Percentiles rank a stretch among this genome's conserved stretches.
Conservation (phyloP, 2,888 invertebrate species). For the Camponotus fellah region DNA sequence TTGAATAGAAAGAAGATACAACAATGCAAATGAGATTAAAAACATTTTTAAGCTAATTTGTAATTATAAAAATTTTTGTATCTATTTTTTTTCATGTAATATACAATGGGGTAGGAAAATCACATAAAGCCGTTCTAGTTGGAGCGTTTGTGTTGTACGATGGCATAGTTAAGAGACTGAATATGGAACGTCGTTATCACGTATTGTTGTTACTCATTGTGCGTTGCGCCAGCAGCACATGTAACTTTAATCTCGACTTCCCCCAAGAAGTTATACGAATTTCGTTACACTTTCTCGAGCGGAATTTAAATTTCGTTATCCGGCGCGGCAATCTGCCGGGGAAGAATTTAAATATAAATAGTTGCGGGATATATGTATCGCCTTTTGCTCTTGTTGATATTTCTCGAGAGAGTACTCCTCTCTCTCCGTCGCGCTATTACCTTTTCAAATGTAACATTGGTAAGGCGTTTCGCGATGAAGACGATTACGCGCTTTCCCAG, state of each 20-base stretch:
- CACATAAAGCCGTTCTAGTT: background rate
- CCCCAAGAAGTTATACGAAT: slow-evolving; percentile 35
- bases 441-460: slow-evolving; percentile 55
- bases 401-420: slow-evolving; percentile 33
- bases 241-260: slow-evolving; percentile 36
- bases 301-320: slow-evolving; percentile 50
- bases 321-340: slow-evolving; percentile 32
- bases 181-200: slow-evolving; percentile 49
- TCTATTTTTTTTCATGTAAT: background rate
- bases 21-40: background rate
- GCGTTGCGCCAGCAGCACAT: slow-evolving; percentile 14
- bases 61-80: background rate
- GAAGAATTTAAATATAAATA: slow-evolving; percentile 55
- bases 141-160: slow-evolving; percentile 16
- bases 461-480: slow-evolving; percentile 57
- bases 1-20: background rate
- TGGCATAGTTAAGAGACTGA: slow-evolving; percentile 18
- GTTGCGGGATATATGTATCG: slow-evolving; percentile 37
- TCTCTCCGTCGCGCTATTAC: slow-evolving; percentile 37
- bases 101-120: background rate
- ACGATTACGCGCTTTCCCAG: slow-evolving; percentile 52
- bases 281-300: slow-evolving; percentile 48
- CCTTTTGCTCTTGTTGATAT: slow-evolving; percentile 35
- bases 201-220: slow-evolving; percentile 28
- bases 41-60: background rate